Conservation (phyloP, 2,797 vertebrate genomes). For the Tadarida brasiliensis region DNA sequence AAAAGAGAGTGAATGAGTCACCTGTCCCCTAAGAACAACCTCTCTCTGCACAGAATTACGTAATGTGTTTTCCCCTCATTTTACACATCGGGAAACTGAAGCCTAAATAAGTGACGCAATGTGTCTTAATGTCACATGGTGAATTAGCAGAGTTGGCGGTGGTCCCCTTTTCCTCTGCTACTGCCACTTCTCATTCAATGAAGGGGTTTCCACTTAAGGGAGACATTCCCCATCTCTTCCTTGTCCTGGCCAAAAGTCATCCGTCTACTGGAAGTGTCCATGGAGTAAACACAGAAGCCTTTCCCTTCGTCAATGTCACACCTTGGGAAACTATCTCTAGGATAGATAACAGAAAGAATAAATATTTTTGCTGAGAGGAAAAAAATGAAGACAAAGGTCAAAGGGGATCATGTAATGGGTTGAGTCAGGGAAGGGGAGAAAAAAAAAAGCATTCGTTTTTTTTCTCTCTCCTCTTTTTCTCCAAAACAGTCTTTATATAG, state of each 20-base stretch:
- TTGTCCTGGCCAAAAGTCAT: constrained; percentile 63
- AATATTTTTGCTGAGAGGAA: constrained; percentile 87
- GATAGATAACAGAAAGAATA: constrained; percentile 86
- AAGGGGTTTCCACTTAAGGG: not conserved
- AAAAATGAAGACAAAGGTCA: constrained; percentile 87
- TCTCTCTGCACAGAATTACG: not conserved
- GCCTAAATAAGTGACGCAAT: not conserved
- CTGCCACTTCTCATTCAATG: not conserved
- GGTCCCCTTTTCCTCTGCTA: not conserved
- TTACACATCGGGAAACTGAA: not conserved
- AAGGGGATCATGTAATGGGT: constrained; percentile 80
- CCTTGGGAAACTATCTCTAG: constrained; percentile 87
- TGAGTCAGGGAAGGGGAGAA: constrained; percentile 65
- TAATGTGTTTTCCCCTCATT: not conserved
- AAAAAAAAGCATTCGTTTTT: constrained; percentile 80
- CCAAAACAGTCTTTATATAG: constrained; percentile 84
- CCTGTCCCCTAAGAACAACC: not conserved
- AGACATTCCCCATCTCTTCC: constrained; percentile 51
- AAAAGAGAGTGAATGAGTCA: not conserved
- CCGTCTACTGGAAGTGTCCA: constrained; percentile 57
- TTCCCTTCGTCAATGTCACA: constrained; percentile 82
- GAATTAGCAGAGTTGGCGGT: not conserved
- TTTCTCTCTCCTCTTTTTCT: constrained; percentile 63
- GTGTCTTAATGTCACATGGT: not conserved
- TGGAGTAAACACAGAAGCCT: constrained; percentile 64